Base-by-base conservation (phyloP, 2,888 invertebrate species). In the Muscina levida region DNA sequence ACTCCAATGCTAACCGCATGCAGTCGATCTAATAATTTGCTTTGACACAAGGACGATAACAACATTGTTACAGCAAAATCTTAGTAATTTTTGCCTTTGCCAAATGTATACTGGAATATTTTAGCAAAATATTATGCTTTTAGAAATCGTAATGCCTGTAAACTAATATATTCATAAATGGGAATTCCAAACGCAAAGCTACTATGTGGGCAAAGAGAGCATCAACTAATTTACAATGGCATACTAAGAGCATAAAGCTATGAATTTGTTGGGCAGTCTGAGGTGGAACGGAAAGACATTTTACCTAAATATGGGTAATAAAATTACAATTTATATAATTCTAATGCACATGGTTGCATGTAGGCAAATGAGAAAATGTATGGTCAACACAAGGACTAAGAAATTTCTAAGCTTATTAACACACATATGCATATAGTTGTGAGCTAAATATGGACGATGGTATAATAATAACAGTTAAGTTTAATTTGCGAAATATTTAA, bases 271-370 rank as follows among this genome's bases (percentile, higher is more conserved):
- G n/a, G n/a, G n/a, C n/a, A n/a, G n/a, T n/a, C n/a, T n/a, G n/a
- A n/a, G n/a, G n/a, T n/a, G n/a, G n/a, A n/a, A n/a, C n/a, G n/a
- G n/a, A n/a, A n/a, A n/a, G 53, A 26, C 31, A 59, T 59, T 59
- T 3, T 37, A 4, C 59, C 17, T 59, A 10, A 59, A 59, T 59
- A 19, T 15, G 37, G 37, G 19, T 39, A 59, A 59, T 59, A 59
- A 19, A 39, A 59, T 39, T 39, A 59, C 37, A 37, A 17, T 39
- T 37, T 37, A 59, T 59, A 59, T 59, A 59, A 59, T 39, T 37
- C 39, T 59, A n/a, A 59, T 8, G 59, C 15, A 59, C 17, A 31
- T 17, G 17, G 11, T 39, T 17, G 19, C 59, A 59, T 59, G 48
- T 19, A 48, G 8, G 17, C 19, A 6, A 48, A 48, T 48, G 19